These are phyloP conservation scores for Syngnathus scovelli DNA, from an alignment of 2,113 vertebrate species.

Conservation along the genomic window DNA sequence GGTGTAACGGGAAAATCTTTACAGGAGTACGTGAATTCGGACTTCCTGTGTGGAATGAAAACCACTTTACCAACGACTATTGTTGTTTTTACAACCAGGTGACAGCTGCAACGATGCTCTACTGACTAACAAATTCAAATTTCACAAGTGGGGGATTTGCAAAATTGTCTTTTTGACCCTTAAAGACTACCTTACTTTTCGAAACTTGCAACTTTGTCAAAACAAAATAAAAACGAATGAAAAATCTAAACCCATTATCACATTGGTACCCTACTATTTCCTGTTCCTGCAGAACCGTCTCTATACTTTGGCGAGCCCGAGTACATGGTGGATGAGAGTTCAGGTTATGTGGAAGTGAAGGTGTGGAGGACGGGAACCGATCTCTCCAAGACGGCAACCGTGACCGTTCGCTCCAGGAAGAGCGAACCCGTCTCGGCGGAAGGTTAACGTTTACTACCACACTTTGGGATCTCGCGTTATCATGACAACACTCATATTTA, in stretches of 20 bases:
- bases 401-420: conserved; percentile 75
- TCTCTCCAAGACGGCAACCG: conserved; percentile 76
- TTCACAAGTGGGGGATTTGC: no score
- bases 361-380: conserved; percentile 81
- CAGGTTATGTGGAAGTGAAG: conserved; percentile 74
- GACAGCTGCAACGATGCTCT: no score
- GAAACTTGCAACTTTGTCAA: no score
- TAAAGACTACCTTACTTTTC: no score
- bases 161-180: no score
- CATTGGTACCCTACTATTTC: background rate
- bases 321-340: conserved; percentile 73
- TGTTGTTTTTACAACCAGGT: background rate
- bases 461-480: background rate
- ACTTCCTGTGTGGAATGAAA: conserved; percentile 52
- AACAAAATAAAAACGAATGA: no score
- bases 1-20: conserved; percentile 17
- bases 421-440: conserved; percentile 76
- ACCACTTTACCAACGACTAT: background rate
- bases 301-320: conserved; percentile 76
- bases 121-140: no score
- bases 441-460: conserved; percentile 55
- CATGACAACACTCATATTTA: background rate
- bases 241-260: no score
- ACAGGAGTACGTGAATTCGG: background rate
- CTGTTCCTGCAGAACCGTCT: conserved; percentile 67